A percentile compares a stretch with the other conserved stretches of the same genome.
phyloP scores from a whole-genome alignment of 37 sponge, comb jelly and placozoan genomes.

The Cliona cf. orientalis region DNA sequence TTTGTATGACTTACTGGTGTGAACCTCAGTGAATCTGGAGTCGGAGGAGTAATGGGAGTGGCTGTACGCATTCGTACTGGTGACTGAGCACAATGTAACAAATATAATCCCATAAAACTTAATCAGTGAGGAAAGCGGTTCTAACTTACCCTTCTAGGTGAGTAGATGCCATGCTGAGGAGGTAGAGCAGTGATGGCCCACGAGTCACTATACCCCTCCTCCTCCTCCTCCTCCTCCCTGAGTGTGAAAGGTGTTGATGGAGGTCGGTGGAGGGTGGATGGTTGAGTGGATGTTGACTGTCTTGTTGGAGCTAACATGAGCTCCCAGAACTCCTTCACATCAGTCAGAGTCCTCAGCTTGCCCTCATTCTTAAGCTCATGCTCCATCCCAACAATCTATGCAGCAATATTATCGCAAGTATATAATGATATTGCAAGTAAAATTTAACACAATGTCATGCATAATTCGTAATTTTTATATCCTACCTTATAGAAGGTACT shows the following conservation, averaged over 20 bases:
- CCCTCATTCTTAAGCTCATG: constrained; percentile 42
- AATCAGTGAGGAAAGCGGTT: no score
- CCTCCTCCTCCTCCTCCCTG: constrained; percentile 33
- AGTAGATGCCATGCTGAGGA: no score
- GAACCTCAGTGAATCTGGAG: no score
- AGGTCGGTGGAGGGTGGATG: neutral
- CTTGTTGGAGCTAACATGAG: constrained; percentile 13
- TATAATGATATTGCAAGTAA: neutral
- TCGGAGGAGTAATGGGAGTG: no score
- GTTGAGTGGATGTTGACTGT: neutral
- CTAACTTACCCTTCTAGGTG: no score
- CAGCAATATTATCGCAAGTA: neutral
- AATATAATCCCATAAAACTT: no score
- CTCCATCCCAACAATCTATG: constrained; percentile 48
- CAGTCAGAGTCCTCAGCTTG: constrained; percentile 30
- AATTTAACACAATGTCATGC: neutral
- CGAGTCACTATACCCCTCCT: constrained; percentile 46
- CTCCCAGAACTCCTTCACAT: constrained; percentile 51
- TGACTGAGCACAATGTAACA: no score
- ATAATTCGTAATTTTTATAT: neutral
- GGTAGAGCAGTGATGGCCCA: constrained; percentile 71
- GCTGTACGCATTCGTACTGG: no score
- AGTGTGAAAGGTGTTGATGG: neutral
- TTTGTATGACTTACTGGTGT: neutral
- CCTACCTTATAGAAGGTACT: constrained; percentile 38